Evolutionary conservation across 1,140 invertebrate species (phyloP).

Genomic region (Bombus haemorrhoidalis): DNA sequence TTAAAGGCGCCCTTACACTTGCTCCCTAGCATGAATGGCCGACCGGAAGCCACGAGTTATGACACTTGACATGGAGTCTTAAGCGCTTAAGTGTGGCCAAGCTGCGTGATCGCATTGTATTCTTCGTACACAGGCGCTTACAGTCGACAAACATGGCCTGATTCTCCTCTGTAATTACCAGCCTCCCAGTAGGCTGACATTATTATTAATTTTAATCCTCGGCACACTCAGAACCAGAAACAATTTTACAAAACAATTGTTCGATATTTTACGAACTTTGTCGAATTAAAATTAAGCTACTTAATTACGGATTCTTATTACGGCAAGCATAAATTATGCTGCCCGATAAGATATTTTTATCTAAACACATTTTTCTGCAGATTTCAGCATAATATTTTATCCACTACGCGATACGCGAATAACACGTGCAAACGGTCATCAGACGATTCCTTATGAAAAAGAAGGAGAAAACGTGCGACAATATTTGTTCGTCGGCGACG

Average conservation of each 20-base stretch:
- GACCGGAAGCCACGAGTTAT: conserved; percentile 80
- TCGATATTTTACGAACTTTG: neutral
- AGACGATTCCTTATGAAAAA: too few species aligned
- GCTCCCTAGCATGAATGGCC: conserved; percentile 56
- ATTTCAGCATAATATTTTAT: too few species aligned
- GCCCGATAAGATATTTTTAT: too few species aligned
- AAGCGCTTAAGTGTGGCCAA: conserved; percentile 74
- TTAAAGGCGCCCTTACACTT: conserved; percentile 62
- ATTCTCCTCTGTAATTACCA: conserved; percentile 3
- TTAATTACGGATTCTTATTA: too few species aligned
- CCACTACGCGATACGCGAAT: too few species aligned
- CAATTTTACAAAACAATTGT: neutral
- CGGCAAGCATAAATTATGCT: too few species aligned
- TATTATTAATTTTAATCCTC: neutral
- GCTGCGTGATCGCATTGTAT: conserved; percentile 59
- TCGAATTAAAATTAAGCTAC: neutral
- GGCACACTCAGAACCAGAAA: neutral
- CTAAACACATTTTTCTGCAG: too few species aligned
- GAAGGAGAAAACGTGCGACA: too few species aligned
- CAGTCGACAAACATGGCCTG: conserved; percentile 17
- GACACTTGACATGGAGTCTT: conserved; percentile 74
- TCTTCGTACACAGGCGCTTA: neutral
- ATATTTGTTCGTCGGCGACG: too few species aligned
- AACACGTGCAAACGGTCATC: too few species aligned
- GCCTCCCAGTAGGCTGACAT: neutral